Evolutionary conservation across 2,888 invertebrate genomes (phyloP).

Genomic region (Podabrus alpinus): DNA sequence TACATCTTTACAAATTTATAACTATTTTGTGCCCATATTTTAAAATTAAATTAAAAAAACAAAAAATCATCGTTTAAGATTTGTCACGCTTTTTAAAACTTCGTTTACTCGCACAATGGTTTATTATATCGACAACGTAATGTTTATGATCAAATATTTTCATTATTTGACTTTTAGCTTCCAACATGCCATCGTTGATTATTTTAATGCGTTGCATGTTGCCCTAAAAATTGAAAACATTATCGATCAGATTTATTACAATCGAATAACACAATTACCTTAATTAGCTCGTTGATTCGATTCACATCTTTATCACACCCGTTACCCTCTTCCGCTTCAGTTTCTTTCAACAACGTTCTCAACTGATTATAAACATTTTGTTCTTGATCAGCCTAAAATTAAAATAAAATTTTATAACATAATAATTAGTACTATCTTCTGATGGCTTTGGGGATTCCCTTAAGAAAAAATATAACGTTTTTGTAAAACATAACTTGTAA

Average conservation of each 20-base stretch:
- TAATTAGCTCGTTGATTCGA: constrained; percentile 64
- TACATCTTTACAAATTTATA: background rate
- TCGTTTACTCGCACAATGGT: constrained; percentile 88
- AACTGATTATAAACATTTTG: constrained; percentile 55
- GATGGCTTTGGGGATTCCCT: no score
- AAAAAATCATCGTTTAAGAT: constrained; percentile 40
- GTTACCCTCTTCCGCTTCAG: constrained; percentile 51
- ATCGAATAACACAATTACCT: constrained; percentile 55
- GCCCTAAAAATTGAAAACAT: constrained; percentile 64
- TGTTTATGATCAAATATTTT: constrained; percentile 91
- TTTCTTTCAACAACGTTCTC: constrained; percentile 51
- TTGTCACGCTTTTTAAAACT: constrained; percentile 91
- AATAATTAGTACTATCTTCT: no score
- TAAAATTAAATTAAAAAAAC: background rate
- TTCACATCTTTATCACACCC: constrained; percentile 52
- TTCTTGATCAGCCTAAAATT: constrained; percentile 59
- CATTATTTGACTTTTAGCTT: constrained; percentile 85
- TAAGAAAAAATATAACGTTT: no score
- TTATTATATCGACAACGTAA: constrained; percentile 86
- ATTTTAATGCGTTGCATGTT: constrained; percentile 94
- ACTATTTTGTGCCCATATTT: background rate
- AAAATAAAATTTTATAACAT: no score
- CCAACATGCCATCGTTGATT: constrained; percentile 88
- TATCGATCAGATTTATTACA: background rate
- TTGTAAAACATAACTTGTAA: no score